phyloP scores from a whole-genome alignment of 2,797 vertebrate genomes.

The Artibeus lituratus region DNA sequence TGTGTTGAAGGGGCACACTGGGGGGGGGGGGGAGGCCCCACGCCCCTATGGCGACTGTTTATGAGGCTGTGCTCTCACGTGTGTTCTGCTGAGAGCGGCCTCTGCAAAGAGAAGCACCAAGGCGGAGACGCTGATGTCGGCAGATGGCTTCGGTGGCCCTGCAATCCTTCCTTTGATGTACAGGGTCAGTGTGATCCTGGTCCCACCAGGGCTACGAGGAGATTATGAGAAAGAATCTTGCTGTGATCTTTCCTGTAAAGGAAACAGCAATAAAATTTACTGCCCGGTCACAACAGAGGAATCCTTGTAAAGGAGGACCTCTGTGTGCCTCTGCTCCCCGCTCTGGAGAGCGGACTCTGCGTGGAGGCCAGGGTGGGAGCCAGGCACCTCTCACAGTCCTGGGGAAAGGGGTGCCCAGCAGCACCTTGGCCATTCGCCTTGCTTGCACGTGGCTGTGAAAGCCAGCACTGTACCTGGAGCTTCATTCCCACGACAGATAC shows the following conservation, averaged over 20 bases:
- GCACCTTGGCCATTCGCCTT: fast-evolving
- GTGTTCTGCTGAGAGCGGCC: not conserved
- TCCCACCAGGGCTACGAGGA: constrained; percentile 66
- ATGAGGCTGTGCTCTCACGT: not conserved
- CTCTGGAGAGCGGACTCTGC: constrained; percentile 2
- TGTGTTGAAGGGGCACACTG: not conserved
- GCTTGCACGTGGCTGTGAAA: not conserved
- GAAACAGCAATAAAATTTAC: constrained; percentile 80
- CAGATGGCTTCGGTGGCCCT: constrained; percentile 76
- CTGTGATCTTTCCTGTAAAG: constrained; percentile 82
- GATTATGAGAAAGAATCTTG: constrained; percentile 74
- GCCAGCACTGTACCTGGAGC: not conserved
- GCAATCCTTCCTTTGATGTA: constrained; percentile 79
- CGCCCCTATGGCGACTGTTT: fast-evolving
- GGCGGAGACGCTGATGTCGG: not conserved
- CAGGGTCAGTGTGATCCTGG: constrained; percentile 77
- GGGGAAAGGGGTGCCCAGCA: not conserved
- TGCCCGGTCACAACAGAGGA: constrained; percentile 46
- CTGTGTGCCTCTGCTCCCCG: not conserved
- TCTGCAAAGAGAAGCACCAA: constrained; percentile 58
- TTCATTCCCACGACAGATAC: not conserved
- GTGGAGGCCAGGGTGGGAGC: not conserved
- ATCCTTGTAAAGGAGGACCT: constrained; percentile 12
- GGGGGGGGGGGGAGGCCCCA: not conserved
- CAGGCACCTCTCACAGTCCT: not conserved